Percentiles rank a stretch among this genome's conserved stretches.
These are phyloP conservation scores for Tetanocera ferruginea DNA, from an alignment of 2,888 invertebrate genomes.

Conservation along the genomic window DNA sequence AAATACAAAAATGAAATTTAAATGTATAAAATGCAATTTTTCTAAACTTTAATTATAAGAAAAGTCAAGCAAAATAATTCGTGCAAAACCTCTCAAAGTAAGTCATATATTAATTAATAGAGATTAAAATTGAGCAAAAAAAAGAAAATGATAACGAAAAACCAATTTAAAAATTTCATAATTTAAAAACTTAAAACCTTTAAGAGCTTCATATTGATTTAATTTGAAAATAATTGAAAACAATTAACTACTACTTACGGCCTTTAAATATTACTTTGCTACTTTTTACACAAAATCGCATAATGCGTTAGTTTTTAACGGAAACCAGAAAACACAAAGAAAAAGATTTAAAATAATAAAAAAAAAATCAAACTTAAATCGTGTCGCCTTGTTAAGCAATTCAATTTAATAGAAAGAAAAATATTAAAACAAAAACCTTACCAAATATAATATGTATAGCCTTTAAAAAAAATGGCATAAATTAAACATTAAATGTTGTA, in stretches of 20 bases:
- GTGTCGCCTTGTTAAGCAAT: constrained; percentile 34
- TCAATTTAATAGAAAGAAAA: constrained; percentile 35
- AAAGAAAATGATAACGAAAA: constrained; percentile 1
- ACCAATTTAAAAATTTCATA: neutral
- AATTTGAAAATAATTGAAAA: neutral
- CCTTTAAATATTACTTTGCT: constrained; percentile 14
- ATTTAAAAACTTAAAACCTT: neutral
- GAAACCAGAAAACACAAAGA: neutral
- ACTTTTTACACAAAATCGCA: constrained; percentile 30
- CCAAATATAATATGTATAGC: constrained; percentile 54
- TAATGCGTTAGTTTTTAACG: neutral
- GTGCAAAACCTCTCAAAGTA: constrained; percentile 39
- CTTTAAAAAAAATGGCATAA: constrained; percentile 53
- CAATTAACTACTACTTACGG: constrained; percentile 8
- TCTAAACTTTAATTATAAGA: constrained; percentile 32
- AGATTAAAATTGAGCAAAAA: constrained; percentile 42
- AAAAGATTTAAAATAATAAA: constrained; percentile 13
- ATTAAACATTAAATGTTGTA: constrained; percentile 48
- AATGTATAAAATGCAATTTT: constrained; percentile 46
- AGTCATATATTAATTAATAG: constrained; percentile 35
- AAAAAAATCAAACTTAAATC: constrained; percentile 10
- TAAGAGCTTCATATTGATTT: neutral
- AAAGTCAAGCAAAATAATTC: constrained; percentile 26
- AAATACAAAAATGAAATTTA: constrained; percentile 47
- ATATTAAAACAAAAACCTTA: constrained; percentile 42